Evolutionary conservation across 2,888 invertebrate genomes (phyloP).

Genomic region (Rotaria macrura): DNA sequence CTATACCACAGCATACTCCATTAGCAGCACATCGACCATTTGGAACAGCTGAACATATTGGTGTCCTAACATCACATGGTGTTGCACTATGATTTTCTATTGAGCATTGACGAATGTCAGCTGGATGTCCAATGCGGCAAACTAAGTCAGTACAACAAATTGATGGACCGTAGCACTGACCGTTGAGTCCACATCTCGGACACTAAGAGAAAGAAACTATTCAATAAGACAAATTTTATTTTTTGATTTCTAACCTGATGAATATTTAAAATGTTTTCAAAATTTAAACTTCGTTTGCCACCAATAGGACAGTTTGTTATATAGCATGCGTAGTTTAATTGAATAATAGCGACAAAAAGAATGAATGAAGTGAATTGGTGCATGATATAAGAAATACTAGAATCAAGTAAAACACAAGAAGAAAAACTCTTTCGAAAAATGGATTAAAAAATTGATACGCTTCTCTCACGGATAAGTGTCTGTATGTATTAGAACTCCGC

Average conservation of each 20-base stretch:
- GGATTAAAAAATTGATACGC: too few relatives aligned
- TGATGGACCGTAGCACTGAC: constrained; percentile 28
- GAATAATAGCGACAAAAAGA: neutral
- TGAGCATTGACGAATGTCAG: constrained; percentile 22
- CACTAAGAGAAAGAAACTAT: neutral
- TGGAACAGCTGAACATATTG: constrained; percentile 13
- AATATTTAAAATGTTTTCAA: neutral
- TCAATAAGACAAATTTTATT: neutral
- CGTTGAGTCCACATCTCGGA: constrained; percentile 17
- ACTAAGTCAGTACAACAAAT: constrained; percentile 24
- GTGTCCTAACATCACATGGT: constrained; percentile 21
- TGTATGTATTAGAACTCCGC: too few relatives aligned
- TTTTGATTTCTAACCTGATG: neutral
- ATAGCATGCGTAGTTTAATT: constrained; percentile 8
- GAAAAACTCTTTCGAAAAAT: neutral
- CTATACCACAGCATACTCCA: constrained; percentile 26
- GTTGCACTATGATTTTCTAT: neutral
- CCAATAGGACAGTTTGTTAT: constrained; percentile 33
- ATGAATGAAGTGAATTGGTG: neutral
- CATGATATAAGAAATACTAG: neutral
- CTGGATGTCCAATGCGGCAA: constrained; percentile 24
- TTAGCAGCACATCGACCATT: constrained; percentile 30
- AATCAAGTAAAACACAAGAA: neutral
- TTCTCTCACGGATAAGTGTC: too few relatives aligned
- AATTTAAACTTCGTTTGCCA: constrained; percentile 21